Evolutionary conservation across 2,888 invertebrate species (phyloP), one percentile per base, ranked within the genome.

Genomic region (Conistra vaccinii): DNA sequence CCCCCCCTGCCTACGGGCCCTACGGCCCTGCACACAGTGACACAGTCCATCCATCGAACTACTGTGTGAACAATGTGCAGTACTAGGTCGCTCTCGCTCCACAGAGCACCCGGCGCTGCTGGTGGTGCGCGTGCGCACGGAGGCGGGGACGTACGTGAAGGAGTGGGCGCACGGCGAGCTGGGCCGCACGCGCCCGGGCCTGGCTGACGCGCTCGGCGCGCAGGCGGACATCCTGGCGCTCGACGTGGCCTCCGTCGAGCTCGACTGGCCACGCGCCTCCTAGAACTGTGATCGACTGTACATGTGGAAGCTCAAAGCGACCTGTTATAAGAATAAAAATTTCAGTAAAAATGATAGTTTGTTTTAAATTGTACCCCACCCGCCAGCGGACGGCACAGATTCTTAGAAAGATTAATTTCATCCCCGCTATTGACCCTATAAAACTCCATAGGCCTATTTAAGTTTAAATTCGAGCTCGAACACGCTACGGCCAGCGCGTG

Each of bases 151-250:
- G 57, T 99, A 99, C 92, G 97, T 99, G 1, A 99, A 99, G 95
- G 99, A 99, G 96, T 98, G 99, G 96, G 98, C 99, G 32, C 99
- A 99, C 95, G 99, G 99, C 5, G 99, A 99, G 96, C 98, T 99
- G 92, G 98, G 98, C 2, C 97, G 99, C 85, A 99, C 99, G 0
- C 92, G 91, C 17, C 99, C 99, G 0, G 98, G 97, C 88, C 95
- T 99, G 42, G 95, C 97, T 1, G 97, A 97, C 32, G 95, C 99
- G 60, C 95, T 99, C 55, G 97, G 97, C 0, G 97, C 97, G 0
- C 95, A 97, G 45, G 97, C 98, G 10, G 99, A 99, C 93, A 98
- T 99, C 86, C 95, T 99, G n/a, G 98, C 99, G 53, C 95, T 99
- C 10, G 99, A 99, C 96, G 99, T 99, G 5, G 97, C 97, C 70